Evolutionary conservation across 2,888 invertebrate species (phyloP).

Genomic region (Zaprionus obscuricornis): DNA sequence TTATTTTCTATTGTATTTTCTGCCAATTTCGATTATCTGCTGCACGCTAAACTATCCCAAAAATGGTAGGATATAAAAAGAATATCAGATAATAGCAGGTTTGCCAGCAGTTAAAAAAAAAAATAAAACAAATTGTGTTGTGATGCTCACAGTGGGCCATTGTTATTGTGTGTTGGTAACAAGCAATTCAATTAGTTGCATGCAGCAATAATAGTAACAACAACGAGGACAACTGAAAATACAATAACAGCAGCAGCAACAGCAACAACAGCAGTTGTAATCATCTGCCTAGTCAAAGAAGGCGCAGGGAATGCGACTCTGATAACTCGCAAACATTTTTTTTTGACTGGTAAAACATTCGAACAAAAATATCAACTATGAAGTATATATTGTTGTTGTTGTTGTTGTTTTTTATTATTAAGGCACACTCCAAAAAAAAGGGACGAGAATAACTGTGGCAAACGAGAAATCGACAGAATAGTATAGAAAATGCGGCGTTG

Average conservation of each 20-base stretch:
- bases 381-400: conserved; percentile 29
- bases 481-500: conserved; percentile 17
- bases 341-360: conserved; percentile 44
- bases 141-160: conserved; percentile 22
- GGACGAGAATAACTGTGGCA: conserved; percentile 1
- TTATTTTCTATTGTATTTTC: too few relatives aligned
- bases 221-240: conserved; percentile 28
- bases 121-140: background rate
- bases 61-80: too few relatives aligned
- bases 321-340: conserved; percentile 44
- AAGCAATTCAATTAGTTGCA: conserved; percentile 54
- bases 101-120: background rate
- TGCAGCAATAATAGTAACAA: conserved; percentile 43
- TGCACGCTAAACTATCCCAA: background rate
- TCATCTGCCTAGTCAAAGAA: conserved; percentile 50
- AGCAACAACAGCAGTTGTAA: conserved; percentile 35
- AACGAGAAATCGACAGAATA: conserved; percentile 32
- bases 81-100: background rate
- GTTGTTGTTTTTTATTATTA: conserved; percentile 23
- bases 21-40: background rate
- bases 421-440: conserved; percentile 17
- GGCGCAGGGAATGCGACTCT: conserved; percentile 50
- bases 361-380: conserved; percentile 52
- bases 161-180: conserved; percentile 45
- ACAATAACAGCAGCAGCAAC: conserved; percentile 34